Conservation (phyloP, 2,797 vertebrate genomes). For the Ctenopoma multispine region DNA sequence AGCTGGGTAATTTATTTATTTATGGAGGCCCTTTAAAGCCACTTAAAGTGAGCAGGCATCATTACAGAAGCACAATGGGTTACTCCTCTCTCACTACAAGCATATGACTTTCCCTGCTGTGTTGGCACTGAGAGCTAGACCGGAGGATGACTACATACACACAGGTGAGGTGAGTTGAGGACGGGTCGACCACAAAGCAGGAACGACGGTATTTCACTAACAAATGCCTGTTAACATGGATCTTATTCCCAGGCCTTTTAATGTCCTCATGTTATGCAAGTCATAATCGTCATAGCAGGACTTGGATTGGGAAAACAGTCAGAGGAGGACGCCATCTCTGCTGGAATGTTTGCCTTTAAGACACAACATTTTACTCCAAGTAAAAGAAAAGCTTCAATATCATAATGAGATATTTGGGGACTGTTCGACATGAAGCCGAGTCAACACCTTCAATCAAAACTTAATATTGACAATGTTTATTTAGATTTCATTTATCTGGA, state of each 20-base stretch:
- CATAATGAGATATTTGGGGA: slow-evolving; percentile 29
- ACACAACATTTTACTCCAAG: slow-evolving; percentile 42
- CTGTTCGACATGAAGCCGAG: slow-evolving; percentile 35
- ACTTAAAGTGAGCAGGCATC: slow-evolving; percentile 68
- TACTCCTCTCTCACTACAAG: slow-evolving; percentile 40
- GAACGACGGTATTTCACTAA: slow-evolving; percentile 41
- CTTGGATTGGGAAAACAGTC: slow-evolving; percentile 54
- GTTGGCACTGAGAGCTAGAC: slow-evolving; percentile 29
- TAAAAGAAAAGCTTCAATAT: slow-evolving; percentile 31
- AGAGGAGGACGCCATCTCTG: slow-evolving; percentile 45
- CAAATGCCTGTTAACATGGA: slow-evolving; percentile 60
- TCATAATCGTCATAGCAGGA: slow-evolving; percentile 47
- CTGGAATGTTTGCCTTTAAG: slow-evolving; percentile 54
- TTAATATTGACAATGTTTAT: slow-evolving; percentile 28
- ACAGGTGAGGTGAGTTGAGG: slow-evolving; percentile 55
- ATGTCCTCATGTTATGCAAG: slow-evolving; percentile 65
- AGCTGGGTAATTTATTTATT: slow-evolving; percentile 86
- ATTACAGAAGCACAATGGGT: slow-evolving; percentile 68
- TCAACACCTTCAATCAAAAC: slow-evolving; percentile 40
- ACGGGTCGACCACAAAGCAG: slow-evolving; percentile 31
- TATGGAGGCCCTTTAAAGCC: slow-evolving; percentile 80
- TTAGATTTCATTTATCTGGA: slow-evolving; percentile 32
- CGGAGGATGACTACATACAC: slow-evolving; percentile 7
- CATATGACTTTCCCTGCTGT: slow-evolving; percentile 45
- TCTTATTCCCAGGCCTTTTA: slow-evolving; percentile 48